Conservation (phyloP, 2,888 invertebrate genomes). For the Sipha maydis region DNA sequence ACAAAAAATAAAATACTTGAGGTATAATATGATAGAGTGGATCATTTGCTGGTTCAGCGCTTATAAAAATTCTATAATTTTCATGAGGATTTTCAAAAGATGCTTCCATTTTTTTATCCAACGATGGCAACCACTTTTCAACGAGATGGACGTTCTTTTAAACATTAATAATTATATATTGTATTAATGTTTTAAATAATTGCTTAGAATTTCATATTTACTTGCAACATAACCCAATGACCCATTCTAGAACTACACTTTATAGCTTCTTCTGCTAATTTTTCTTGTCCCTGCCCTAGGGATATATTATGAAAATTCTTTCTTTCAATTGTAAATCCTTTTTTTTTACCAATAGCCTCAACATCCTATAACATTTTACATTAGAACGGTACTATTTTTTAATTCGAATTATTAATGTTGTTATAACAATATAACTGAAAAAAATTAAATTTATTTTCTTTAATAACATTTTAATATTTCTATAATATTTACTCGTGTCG, state of each 20-base stretch:
- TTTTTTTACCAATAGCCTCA: conserved; percentile 82
- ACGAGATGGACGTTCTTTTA: conserved; percentile 89
- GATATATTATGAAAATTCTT: conserved; percentile 93
- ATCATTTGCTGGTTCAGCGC: conserved; percentile 85
- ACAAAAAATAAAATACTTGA: conserved; percentile 66
- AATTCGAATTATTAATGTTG: neutral
- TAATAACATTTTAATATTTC: conserved; percentile 18
- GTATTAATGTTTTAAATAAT: neutral
- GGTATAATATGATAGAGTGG: conserved; percentile 75
- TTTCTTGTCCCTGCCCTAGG: conserved; percentile 93
- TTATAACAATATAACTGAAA: neutral
- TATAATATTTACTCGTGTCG: conserved; percentile 75
- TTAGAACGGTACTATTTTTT: neutral
- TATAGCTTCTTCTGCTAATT: conserved; percentile 90
- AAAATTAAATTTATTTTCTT: neutral
- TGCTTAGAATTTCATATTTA: conserved; percentile 63
- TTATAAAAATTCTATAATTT: conserved; percentile 80
- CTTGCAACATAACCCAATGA: conserved; percentile 89
- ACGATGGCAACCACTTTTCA: conserved; percentile 83
- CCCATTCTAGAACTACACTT: conserved; percentile 79
- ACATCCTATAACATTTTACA: conserved; percentile 75
- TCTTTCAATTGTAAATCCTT: conserved; percentile 82
- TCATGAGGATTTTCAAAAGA: conserved; percentile 76
- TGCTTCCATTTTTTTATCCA: conserved; percentile 93
- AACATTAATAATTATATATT: conserved; percentile 18